Evolutionary conservation across 2,113 vertebrate genomes (phyloP), one percentile per base, ranked within the genome.

Genomic region (Cepphus grylle): DNA sequence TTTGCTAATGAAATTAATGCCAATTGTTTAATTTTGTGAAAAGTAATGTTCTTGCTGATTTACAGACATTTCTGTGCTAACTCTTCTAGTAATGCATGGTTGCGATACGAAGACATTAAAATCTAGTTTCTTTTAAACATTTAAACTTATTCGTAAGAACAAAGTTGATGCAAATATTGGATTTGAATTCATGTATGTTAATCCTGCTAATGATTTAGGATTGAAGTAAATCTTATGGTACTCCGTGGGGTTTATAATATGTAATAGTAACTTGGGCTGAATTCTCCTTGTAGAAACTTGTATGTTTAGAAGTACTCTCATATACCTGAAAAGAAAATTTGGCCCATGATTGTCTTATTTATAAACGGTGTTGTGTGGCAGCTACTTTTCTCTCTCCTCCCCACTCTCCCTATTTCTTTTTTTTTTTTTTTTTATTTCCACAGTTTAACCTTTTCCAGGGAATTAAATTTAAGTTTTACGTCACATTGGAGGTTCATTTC

Each of bases 81-180:
- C 56, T 91, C 30, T 69, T 76, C 78, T 70, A 49, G 61, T 43
- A 80, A 30, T 56, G 49, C 15, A 12, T n/a, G 56, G 27, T 56
- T 66, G 56, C 56, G 50, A 34, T 71, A 49, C 1, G 2, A 71
- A 83, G 62, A 16, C 29, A 72, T 25, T 73, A 81, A 84, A 70
- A 71, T 72, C 66, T 69, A 89, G 23, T 74, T 86, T 87, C 42
- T 61, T 92, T 90, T 86, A 94, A 91, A 40, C 72, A 87, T 93
- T 87, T 93, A 50, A 91, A 73, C 38, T 72, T 81, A 65, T 36
- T 34, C 26, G 17, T 26, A 85, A 90, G 85, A 95, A 73, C 70
- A 89, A 73, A 95, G 93, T 73, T 62, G 63, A 89, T 94, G 88
- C 81, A 96, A 96, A 95, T 96, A 56, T 0, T 76, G 66, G 32